These are phyloP conservation scores for Scaptomyza caliginosa DNA, from an alignment of 2,888 invertebrate species.

Conservation along the genomic window DNA sequence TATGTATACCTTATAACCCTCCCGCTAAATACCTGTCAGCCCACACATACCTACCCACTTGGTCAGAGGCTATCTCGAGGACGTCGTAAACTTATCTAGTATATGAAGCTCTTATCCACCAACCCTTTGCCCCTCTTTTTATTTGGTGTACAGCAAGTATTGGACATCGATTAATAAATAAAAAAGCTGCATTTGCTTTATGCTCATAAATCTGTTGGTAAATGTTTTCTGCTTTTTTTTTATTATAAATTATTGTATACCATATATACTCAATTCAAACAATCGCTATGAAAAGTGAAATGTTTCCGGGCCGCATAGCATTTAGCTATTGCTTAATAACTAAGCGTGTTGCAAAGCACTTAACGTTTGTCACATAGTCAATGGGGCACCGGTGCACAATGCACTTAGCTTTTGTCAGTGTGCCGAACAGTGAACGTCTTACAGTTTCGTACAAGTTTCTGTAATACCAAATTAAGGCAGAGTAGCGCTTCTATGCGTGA, in stretches of 20 bases:
- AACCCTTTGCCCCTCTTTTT: neutral
- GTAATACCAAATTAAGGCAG: too few relatives aligned
- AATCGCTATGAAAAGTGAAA: neutral
- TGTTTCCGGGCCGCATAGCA: neutral
- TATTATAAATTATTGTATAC: constrained; percentile 2
- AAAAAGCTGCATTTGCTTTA: constrained; percentile 8
- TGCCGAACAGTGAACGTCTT: too few relatives aligned
- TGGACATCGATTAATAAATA: neutral
- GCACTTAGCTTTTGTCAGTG: neutral
- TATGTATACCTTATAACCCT: neutral
- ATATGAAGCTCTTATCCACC: neutral
- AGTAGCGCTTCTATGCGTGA: too few relatives aligned
- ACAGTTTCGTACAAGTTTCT: too few relatives aligned
- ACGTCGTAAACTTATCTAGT: constrained; percentile 1
- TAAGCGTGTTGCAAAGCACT: too few relatives aligned
- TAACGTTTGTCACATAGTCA: neutral
- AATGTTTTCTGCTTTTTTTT: neutral
- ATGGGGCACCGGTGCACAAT: too few relatives aligned
- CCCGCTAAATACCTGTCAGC: neutral
- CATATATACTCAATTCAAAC: neutral
- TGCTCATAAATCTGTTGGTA: constrained; percentile 42
- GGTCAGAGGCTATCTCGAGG: neutral
- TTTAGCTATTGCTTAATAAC: too few relatives aligned
- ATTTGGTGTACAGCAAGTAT: neutral
- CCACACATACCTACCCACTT: neutral